Percentiles rank a stretch among this genome's conserved stretches.
These are phyloP conservation scores for Oscarella lobularis DNA, from an alignment of 37 sponge, comb jelly and placozoan genomes.

Conservation along the genomic window DNA sequence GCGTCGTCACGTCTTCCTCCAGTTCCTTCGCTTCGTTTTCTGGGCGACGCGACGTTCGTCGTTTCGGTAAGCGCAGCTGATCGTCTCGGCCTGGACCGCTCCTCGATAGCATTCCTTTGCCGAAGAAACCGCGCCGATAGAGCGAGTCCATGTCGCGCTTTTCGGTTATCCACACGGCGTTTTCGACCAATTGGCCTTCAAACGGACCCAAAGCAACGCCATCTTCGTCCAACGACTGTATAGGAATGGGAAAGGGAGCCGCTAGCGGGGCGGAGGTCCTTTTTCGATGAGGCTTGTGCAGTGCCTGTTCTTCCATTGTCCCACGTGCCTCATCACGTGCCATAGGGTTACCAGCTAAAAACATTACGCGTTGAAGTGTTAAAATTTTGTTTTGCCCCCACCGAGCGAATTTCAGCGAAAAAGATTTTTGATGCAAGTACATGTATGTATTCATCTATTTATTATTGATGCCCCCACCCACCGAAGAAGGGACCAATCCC, in stretches of 20 bases:
- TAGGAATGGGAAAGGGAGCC: not conserved
- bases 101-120: slow-evolving; percentile 3
- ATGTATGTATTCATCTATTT: no score
- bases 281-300: not conserved
- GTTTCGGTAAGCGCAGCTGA: not conserved
- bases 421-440: no score
- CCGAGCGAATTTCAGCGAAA: no score
- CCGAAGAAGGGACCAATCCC: no score
- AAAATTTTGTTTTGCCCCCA: no score
- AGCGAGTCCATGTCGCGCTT: not conserved
- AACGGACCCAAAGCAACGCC: not conserved
- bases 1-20: not conserved
- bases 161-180: not conserved
- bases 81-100: slow-evolving; percentile 1
- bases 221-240: not conserved
- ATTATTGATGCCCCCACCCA: no score
- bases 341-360: no score
- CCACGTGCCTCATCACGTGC: no score
- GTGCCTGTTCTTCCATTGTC: not conserved
- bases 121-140: not conserved
- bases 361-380: no score
- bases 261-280: not conserved
- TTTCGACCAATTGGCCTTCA: not conserved
- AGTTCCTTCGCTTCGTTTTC: not conserved
- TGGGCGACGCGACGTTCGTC: not conserved